These are phyloP conservation scores for Dendrolimus punctatus DNA, from an alignment of 1,140 invertebrate genomes.

Conservation along the genomic window DNA sequence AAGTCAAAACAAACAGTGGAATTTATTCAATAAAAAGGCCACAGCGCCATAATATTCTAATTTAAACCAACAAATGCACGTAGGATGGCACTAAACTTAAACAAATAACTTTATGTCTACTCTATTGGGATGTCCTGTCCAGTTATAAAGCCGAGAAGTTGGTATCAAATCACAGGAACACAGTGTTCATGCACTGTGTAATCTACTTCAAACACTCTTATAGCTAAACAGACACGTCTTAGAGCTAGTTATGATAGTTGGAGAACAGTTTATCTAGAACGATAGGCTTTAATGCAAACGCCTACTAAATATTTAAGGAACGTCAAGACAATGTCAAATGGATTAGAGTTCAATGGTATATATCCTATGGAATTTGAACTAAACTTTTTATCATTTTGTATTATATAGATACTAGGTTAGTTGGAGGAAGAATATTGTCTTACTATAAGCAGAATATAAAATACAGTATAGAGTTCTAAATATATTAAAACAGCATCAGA, in stretches of 20 bases:
- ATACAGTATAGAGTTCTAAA: too few relatives aligned
- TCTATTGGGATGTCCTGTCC: conserved; percentile 66
- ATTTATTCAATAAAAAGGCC: conserved; percentile 42
- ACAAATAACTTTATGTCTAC: conserved; percentile 64
- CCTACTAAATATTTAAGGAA: conserved; percentile 22
- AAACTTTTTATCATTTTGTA: background rate
- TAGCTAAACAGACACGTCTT: background rate
- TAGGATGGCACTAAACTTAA: conserved; percentile 65
- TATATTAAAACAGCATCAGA: too few relatives aligned
- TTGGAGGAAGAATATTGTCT: too few relatives aligned
- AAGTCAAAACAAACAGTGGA: conserved; percentile 24
- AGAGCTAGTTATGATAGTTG: conserved; percentile 15
- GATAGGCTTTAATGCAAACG: conserved; percentile 26
- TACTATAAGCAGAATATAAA: too few relatives aligned
- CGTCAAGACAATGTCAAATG: conserved; percentile 26
- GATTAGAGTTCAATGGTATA: conserved; percentile 1
- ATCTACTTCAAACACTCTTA: background rate
- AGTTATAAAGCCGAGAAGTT: conserved; percentile 13
- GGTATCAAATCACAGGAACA: conserved; percentile 7
- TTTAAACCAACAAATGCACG: conserved; percentile 34
- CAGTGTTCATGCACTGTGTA: background rate
- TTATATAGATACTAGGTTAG: too few relatives aligned
- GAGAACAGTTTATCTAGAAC: conserved; percentile 19
- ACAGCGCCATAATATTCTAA: conserved; percentile 58
- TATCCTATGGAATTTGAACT: background rate